Base-by-base conservation (phyloP, 2,113 vertebrate species). In the Tragelaphus imberbis region DNA sequence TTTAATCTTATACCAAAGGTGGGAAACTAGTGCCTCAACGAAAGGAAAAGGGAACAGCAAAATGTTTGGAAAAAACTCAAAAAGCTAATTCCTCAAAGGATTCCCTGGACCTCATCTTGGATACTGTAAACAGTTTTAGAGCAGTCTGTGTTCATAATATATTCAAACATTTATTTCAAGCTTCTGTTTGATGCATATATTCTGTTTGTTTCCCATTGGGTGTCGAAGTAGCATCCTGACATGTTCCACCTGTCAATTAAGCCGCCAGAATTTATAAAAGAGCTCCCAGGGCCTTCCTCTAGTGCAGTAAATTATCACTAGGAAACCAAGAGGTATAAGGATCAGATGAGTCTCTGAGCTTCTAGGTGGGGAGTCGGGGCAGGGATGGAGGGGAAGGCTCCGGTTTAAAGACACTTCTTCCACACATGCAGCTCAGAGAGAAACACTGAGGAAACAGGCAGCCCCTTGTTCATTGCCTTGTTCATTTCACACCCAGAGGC, bases 1-100 rank as follows among this genome's bases (percentile, higher is more conserved):
- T 98, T 93, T 86, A 97, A 92, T 95, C 88, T 97, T 88, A n/a
- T 56, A 94, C 47, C 36, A 92, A 98, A 98, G 88, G 36, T 0
- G 0, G 82, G 84, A 97, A 97, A 92, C 21, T 55, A 97, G 90
- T 92, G 77, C 65, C 96, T n/a, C 53, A 53, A 95, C 33, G 30
- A 96, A 98, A 97, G 94, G 81, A 63, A 84, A 82, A 79, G 14
- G 40, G 30, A 92, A 71, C 21, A 55, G 15, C 53, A 27, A 94
- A 68, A 44, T 88, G 19, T 27, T 92, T 68, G 65, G 56, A 84
- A 86, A 95, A 92, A 95, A 84, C 14, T 89, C 71, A 88, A 82
- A 94, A 90, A 17, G 40, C 7, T 49, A 89, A 71, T 82, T 97
- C 86, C 88, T 95, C 63, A 94, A 92, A 97, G 51, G 86, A 95